phyloP scores from a whole-genome alignment of 2,797 vertebrate species.

The Glossophaga mutica region DNA sequence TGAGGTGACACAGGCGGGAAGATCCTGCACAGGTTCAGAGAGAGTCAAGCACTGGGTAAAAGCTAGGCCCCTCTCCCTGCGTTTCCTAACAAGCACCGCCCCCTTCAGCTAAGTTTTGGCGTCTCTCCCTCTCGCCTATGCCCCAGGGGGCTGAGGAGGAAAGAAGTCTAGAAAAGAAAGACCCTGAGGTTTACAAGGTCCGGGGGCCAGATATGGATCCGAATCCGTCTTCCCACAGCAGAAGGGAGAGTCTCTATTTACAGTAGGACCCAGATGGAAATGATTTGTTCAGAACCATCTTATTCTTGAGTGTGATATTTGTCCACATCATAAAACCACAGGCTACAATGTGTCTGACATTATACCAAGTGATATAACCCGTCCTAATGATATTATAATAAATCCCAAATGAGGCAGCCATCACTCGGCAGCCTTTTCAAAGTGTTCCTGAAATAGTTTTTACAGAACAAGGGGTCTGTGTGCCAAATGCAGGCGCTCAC shows the following conservation, averaged over 20 bases:
- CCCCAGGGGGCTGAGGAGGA: neutral
- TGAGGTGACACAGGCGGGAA: neutral
- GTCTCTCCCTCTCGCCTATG: neutral
- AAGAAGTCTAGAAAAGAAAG: neutral
- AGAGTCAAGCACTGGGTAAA: neutral
- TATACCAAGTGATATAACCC: conserved; percentile 86
- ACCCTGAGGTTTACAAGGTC: neutral
- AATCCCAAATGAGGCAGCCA: conserved; percentile 84
- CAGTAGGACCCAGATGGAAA: conserved; percentile 70
- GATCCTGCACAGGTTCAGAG: neutral
- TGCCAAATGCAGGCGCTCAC: conserved; percentile 80
- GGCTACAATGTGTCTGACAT: conserved; percentile 86
- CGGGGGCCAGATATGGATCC: neutral
- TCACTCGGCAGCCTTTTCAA: conserved; percentile 84
- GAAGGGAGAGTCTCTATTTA: conserved; percentile 54
- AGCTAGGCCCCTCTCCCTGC: neutral
- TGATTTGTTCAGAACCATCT: conserved; percentile 73
- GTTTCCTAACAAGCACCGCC: neutral
- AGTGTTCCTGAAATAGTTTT: conserved; percentile 83
- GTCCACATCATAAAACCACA: conserved; percentile 85
- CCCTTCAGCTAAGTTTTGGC: neutral
- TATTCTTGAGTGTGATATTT: conserved; percentile 83
- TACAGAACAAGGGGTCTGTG: conserved; percentile 79
- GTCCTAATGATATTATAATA: conserved; percentile 85
- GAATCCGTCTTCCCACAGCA: neutral